Evolutionary conservation across 1,140 invertebrate genomes (phyloP), one percentile per base, ranked within the genome.

Genomic region (Drosophila paulistorum): DNA sequence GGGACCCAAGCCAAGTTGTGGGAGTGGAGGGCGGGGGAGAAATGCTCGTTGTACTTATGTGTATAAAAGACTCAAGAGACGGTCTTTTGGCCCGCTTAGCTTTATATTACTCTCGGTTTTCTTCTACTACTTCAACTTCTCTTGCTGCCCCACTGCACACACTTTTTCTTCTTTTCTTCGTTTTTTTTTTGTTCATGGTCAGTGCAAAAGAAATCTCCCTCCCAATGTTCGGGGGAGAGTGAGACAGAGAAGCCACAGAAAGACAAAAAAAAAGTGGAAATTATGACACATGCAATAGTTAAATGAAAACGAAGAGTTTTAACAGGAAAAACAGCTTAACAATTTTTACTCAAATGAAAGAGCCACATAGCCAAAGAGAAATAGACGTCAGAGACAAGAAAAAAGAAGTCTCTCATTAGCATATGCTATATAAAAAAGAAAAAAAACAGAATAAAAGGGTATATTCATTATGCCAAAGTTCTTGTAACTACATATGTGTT

Each of bases 251-350:
- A 55, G 23, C 45, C 20, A n/a, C 0, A 14, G 14, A 37, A 9
- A 37, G 35, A 37, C 7, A 37, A 59, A 17, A 7, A 17, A 7
- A 42, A 59, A 51, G 55, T 68, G 62, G 69, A 69, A 71, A 86
- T 75, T 81, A 68, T 81, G 82, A 82, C 82, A 86, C 82, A 82
- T 74, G 79, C 68, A 73, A 79, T 79, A 71, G 71, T 70, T 54
- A 51, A 51, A 23, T 51, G 45, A 23, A 51, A 51, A 51, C 17
- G 45, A 51, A 51, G 45, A 23, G 45, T 51, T 23, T 30, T 23
- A 51, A 51, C 45, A 51, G 45, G 20, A 51, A 51, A 51, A 51
- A 51, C 45, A 51, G 20, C 45, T 51, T 51, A 51, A 23, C 45
- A 51, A 51, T 51, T 51, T 51, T 51, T 23, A 51, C 45, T 51